phyloP scores from a whole-genome alignment of 2,797 vertebrate genomes.

The Monodelphis domestica region DNA sequence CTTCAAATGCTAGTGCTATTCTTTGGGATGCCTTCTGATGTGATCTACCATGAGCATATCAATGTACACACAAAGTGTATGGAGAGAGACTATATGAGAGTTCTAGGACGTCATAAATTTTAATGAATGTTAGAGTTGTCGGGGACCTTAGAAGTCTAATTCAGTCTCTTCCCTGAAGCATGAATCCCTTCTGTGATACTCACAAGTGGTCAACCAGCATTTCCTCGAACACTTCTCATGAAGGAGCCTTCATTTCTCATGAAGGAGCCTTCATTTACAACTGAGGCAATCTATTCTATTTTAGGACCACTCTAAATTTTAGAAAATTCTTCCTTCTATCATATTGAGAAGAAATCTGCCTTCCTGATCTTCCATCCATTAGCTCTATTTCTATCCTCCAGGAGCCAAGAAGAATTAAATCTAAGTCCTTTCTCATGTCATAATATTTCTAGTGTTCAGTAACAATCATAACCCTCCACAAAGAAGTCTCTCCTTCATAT shows the following conservation, averaged over 20 bases:
- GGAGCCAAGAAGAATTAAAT: background rate
- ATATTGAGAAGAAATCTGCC: background rate
- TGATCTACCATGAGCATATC: background rate
- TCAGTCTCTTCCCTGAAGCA: background rate
- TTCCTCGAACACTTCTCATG: background rate
- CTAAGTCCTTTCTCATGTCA: background rate
- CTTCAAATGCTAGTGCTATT: background rate
- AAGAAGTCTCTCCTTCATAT: background rate
- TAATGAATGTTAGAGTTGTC: background rate
- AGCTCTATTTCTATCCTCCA: background rate
- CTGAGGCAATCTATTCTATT: background rate
- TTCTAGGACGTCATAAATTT: background rate
- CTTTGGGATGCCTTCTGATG: background rate
- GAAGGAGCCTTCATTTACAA: background rate
- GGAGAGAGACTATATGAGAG: background rate
- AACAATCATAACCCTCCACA: background rate
- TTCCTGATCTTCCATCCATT: background rate
- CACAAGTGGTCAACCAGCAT: background rate
- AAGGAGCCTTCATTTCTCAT: background rate
- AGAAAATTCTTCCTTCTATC: background rate
- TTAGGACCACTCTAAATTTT: background rate
- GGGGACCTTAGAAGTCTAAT: no score
- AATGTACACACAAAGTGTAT: no score
- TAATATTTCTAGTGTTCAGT: background rate
- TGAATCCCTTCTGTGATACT: background rate